Evolutionary conservation across 2,797 vertebrate genomes (phyloP), one percentile per base, ranked within the genome.

Genomic region (Hozukius guyotensis): DNA sequence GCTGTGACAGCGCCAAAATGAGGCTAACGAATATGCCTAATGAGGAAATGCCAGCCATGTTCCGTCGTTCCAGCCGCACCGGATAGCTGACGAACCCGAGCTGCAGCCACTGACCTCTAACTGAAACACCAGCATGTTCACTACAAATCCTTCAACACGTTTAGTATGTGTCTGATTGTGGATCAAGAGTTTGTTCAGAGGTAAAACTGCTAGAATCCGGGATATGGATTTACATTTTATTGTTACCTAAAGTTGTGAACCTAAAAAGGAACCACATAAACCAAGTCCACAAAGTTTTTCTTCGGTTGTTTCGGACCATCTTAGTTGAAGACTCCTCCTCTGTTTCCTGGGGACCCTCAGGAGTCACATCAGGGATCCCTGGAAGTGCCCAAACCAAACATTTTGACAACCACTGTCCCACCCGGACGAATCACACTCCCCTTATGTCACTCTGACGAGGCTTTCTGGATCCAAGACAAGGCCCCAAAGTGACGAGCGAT

Each of bases 1-100:
- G 81, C 93, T 85, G n/a, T 95, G 96, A 97, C 96, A 96, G 95
- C 94, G 75, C 75, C 90, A 93, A 97, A 97, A 95, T 90, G 94
- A 96, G 96, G 95, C 95, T 96, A 96, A 96, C 93, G 66, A 94
- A 94, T 77, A 63, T 73, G 36, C 89, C 93, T 96, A 90, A 89
- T 27, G 89, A 96, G 94, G 93, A 94, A 92, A 93, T 63, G 72
- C 81, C 18, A 12, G 90, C 94, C 94, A 91, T 85, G 90, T 87
- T 93, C 93, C 87, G 89, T 88, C 83, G 83, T 90, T 95, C 92
- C 82, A 83, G 34, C 56, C 27, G 0, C 72, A 72, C 7, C 74
- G 75, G 62, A 63, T 24, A 69, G 14, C 57, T 52, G 74, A 34
- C 4, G 7, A 60, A 32, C 22, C 62, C 8, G 12, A 61, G 42